Conservation (phyloP, 2,888 invertebrate genomes). For the Halictus quadricinctus region DNA sequence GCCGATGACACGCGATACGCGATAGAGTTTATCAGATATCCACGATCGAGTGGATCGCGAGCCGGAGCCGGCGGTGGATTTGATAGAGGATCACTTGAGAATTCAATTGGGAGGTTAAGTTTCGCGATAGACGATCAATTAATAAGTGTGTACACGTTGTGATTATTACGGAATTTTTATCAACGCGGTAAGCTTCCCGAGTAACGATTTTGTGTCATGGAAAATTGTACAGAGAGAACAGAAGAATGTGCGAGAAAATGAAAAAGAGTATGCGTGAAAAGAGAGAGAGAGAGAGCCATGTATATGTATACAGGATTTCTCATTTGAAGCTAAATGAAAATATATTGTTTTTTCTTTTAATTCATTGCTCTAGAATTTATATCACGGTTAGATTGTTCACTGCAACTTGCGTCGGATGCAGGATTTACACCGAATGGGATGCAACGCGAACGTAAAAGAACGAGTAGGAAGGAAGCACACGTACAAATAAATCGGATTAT, state of each 20-base stretch:
- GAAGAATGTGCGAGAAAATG: background rate
- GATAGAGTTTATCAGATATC: background rate
- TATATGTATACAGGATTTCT: no score
- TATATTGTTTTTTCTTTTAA: no score
- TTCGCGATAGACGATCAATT: background rate
- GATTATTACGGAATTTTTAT: background rate
- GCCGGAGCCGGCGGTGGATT: background rate
- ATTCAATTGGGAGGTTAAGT: background rate
- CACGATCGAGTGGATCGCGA: background rate
- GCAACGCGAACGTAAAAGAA: background rate
- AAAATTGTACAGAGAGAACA: background rate
- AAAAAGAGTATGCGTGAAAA: no score
- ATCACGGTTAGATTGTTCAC: no score
- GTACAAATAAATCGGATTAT: background rate
- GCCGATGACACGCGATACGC: background rate
- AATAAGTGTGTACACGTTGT: background rate
- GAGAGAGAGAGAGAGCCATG: background rate
- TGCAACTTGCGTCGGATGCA: background rate
- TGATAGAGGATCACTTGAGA: slow-evolving; percentile 7
- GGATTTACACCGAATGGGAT: background rate
- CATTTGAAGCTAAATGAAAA: no score
- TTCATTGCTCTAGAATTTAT: no score
- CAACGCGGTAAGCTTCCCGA: background rate
- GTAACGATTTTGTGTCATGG: background rate
- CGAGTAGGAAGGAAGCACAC: background rate